phyloP scores from a whole-genome alignment of 64 coral and sea anemone genomes.

The Catalaphyllia jardinei region DNA sequence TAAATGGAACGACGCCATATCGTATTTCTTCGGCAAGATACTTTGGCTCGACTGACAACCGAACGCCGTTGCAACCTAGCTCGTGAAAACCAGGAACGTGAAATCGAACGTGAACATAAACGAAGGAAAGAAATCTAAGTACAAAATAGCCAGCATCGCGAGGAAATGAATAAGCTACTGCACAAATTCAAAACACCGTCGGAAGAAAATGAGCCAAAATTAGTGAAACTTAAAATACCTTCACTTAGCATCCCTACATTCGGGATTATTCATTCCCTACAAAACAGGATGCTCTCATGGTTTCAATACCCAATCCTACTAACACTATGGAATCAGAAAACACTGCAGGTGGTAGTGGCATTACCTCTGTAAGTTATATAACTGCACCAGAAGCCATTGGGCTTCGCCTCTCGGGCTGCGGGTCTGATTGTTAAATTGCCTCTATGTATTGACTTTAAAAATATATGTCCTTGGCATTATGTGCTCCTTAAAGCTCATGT shows the following conservation, averaged over 20 bases:
- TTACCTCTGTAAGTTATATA: no score
- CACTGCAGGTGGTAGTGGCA: no score
- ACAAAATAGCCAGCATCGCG: neutral
- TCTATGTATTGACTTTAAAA: no score
- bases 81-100: neutral
- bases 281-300: no score
- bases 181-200: neutral
- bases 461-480: no score
- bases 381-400: no score
- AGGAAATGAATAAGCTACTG: slow-evolving; percentile 5
- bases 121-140: neutral
- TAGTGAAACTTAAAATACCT: slow-evolving; percentile 35
- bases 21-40: slow-evolving; percentile 24
- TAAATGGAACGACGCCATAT: slow-evolving; percentile 23
- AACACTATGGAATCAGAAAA: no score
- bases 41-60: slow-evolving; percentile 1
- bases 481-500: no score
- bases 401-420: no score
- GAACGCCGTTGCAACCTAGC: neutral
- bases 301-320: no score
- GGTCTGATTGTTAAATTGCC: no score
- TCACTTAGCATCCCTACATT: slow-evolving; percentile 40
- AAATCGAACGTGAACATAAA: slow-evolving; percentile 6
- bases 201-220: neutral
- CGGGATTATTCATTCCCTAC: no score